phyloP scores from a whole-genome alignment of 2,888 invertebrate genomes.

The Caenorhabditis zanzibari region DNA sequence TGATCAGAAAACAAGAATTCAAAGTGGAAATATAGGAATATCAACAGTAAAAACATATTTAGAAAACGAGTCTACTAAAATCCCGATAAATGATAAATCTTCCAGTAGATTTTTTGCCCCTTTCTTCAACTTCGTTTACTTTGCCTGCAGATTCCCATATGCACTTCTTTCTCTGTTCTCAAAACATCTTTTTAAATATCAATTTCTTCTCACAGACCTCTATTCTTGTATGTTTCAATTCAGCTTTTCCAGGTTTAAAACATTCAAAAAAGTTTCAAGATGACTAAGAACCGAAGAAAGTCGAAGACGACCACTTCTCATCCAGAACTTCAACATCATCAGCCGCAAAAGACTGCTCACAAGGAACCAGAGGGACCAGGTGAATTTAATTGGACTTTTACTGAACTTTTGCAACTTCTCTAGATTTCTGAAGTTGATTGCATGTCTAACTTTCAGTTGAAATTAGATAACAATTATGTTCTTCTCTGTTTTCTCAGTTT shows the following conservation, averaged over 20 bases:
- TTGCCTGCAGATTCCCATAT: too few species aligned
- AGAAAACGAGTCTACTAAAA: too few species aligned
- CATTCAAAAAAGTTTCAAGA: neutral
- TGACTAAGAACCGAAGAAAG: conserved; percentile 37
- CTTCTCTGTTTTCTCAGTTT: neutral
- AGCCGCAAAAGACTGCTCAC: neutral
- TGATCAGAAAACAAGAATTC: neutral
- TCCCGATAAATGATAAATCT: too few species aligned
- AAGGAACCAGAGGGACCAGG: conserved; percentile 3
- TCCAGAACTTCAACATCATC: conserved; percentile 5
- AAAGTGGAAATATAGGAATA: neutral
- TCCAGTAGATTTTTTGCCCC: too few species aligned
- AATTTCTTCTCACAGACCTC: neutral
- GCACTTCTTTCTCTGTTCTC: neutral
- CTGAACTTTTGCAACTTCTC: conserved; percentile 2
- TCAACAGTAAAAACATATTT: too few species aligned
- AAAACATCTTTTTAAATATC: neutral
- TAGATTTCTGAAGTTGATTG: neutral
- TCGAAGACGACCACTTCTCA: conserved; percentile 22
- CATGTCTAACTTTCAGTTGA: too few species aligned
- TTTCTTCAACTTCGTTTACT: too few species aligned
- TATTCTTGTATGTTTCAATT: neutral
- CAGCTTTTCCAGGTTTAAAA: neutral
- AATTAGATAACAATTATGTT: neutral
- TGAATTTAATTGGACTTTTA: neutral